Evolutionary conservation across 2,797 vertebrate species (phyloP).

Genomic region (Acipenser transmontanus): DNA sequence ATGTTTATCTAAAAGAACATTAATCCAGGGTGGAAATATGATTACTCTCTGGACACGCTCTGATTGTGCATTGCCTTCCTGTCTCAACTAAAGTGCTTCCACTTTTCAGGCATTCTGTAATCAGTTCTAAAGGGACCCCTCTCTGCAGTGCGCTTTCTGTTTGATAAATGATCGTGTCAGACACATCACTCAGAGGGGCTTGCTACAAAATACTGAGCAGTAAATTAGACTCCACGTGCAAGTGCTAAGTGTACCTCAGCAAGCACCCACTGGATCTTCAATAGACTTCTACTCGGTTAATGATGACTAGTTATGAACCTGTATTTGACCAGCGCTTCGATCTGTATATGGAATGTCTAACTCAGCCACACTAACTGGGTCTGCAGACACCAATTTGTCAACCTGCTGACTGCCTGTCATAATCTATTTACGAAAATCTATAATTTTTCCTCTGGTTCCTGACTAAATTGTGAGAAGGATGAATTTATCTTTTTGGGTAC

Average conservation of each 20-base stretch:
- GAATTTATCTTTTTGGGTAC: slow-evolving; percentile 79
- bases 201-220: slow-evolving; percentile 69
- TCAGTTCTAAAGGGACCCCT: slow-evolving; percentile 87
- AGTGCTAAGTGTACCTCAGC: slow-evolving; percentile 49
- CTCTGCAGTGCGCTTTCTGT: slow-evolving; percentile 73
- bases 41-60: slow-evolving; percentile 96
- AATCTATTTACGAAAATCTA: slow-evolving; percentile 95
- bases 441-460: slow-evolving; percentile 77
- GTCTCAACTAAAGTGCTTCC: slow-evolving; percentile 95
- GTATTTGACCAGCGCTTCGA: slow-evolving; percentile 82
- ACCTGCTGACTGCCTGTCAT: slow-evolving; percentile 90
- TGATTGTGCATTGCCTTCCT: slow-evolving; percentile 97
- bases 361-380: slow-evolving; percentile 64
- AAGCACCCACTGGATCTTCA: slow-evolving; percentile 43
- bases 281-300: slow-evolving; percentile 68
- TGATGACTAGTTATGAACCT: slow-evolving; percentile 82
- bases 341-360: slow-evolving; percentile 69
- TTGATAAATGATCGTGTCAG: slow-evolving; percentile 99
- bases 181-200: slow-evolving; percentile 84
- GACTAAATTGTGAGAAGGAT: slow-evolving; percentile 65
- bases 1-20: slow-evolving; percentile 95
- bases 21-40: slow-evolving; percentile 96
- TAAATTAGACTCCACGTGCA: slow-evolving; percentile 74
- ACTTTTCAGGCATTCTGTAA: slow-evolving; percentile 85
- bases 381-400: slow-evolving; percentile 95